Evolutionary conservation across 2,113 vertebrate species (phyloP), one percentile per base, ranked within the genome.

Genomic region (Solenodon paradoxus): DNA sequence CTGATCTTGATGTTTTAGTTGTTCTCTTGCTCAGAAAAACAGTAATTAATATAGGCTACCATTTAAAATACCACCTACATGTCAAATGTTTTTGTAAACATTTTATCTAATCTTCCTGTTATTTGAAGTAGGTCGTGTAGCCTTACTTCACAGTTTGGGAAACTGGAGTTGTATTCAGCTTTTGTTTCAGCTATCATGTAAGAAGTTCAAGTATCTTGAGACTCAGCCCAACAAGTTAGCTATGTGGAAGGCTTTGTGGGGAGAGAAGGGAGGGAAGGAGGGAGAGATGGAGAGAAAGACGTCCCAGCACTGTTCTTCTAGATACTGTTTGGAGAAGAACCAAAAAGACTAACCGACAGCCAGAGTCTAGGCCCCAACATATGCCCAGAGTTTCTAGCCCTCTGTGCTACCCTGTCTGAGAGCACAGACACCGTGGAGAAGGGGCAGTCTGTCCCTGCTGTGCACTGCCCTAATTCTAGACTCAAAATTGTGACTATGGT

Each of bases 401-500:
- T 77, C 47, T 35, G 51, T 19, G 59, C 49, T 85, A 42, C 30
- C 8, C 11, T 51, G 5, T 90, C 45, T 75, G 90, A 75, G 53
- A 28, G 42, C 77, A 61, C 35, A 88, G 92, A 90, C 64, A 38
- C 12, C 75, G 45, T 64, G 26, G 75, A 63, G 16, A 42, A 95
- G 66, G 74, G 92, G 74, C 45, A 64, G 28, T 77, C n/a, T 90
- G 22, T 83, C 63, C 63, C 84, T 68, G 35, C 38, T 45, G 0
- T 61, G 71, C 32, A 49, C 24, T 69, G 75, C 49, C n/a, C 79
- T 91, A 40, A 95, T 92, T 69, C 49, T 75, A 35, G n/a, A 40
- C 66, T 75, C 91, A 90, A 66, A 92, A 94, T 71, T 40, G 28
- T 66, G 68, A 83, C 28, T 81, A 8, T 61, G 81, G 77, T 66